These are phyloP conservation scores for Dipodomys stephensi DNA, from an alignment of 2,113 vertebrate genomes.

Conservation along the genomic window DNA sequence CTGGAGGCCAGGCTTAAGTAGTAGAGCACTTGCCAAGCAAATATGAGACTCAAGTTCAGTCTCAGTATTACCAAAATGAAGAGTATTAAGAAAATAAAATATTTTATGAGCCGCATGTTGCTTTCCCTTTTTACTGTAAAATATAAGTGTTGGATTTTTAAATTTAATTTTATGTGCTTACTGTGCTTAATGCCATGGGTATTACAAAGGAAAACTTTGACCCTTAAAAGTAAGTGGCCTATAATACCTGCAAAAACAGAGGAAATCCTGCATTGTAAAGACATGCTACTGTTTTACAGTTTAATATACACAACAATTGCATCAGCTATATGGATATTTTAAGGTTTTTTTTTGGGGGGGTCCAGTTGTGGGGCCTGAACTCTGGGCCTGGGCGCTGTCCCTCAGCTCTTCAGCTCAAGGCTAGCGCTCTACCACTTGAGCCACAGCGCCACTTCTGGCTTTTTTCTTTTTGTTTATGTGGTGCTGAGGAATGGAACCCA, in stretches of 20 bases:
- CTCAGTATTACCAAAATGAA: too few species aligned
- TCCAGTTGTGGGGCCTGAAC: too few species aligned
- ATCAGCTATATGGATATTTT: neutral
- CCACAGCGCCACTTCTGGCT: too few species aligned
- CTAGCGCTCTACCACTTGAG: too few species aligned
- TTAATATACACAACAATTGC: neutral
- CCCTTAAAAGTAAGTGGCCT: neutral
- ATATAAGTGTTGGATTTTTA: constrained; percentile 10
- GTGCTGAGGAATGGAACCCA: too few species aligned
- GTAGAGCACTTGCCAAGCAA: too few species aligned
- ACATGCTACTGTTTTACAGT: constrained; percentile 16
- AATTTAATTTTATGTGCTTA: neutral
- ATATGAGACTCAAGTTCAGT: too few species aligned
- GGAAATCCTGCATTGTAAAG: neutral
- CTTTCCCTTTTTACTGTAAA: constrained; percentile 16
- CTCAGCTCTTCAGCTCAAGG: too few species aligned
- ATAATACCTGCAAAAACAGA: neutral
- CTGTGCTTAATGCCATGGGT: neutral
- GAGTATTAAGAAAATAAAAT: neutral
- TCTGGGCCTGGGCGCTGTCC: too few species aligned
- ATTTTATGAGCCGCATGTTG: neutral
- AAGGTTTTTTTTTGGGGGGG: too few species aligned
- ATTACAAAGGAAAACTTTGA: constrained; percentile 3
- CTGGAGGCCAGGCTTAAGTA: too few species aligned
- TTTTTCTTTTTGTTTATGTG: too few species aligned